Evolutionary conservation across 2,113 vertebrate genomes (phyloP), one percentile per base, ranked within the genome.

Genomic region (Accipiter virgatus): DNA sequence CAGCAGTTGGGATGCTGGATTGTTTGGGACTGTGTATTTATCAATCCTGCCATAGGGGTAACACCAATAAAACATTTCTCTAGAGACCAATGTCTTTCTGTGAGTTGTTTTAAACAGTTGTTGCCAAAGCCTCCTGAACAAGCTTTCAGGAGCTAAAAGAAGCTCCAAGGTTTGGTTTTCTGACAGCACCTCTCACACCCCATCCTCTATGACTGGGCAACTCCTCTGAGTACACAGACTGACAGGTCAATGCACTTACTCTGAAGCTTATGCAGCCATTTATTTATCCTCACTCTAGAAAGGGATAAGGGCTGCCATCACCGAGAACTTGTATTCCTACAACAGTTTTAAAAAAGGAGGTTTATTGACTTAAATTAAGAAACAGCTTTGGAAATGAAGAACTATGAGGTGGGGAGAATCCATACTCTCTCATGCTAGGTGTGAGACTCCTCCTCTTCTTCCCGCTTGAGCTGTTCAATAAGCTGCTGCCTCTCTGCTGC

Each of bases 401-500:
- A 13, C 0, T 10, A 48, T 36, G n/a, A n/a, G 59, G 36, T 27
- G 55, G 31, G 47, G 59, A 72, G 56, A 81, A 82, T 42, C 43
- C 25, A 34, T 63, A 38, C 40, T 71, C n/a, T 5, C 7, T 81
- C 16, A 2, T 8, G 86, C 94, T 99, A 99, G 2, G 97, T 95
- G 53, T 96, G 97, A 16, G 96, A 78, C 83, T 98, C 98, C 3
- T 98, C 98, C 16, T 99, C 97, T 0, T 99, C 99, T 16, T 99
- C 99, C 84, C n/a, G 97, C 96, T 98, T 97, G 98, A 99, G 99
- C 96, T 98, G 98, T 72, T 99, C 97, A 2, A 99, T 99, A 34
- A 99, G 98, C 88, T 97, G 98, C 97, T 99, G 99, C 48, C 99
- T 98, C 96, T 99, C 99, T 0, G 99, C 99, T 0, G 99, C 99